phyloP scores from a whole-genome alignment of 2,797 vertebrate genomes.

The Tiaroga cobitis region DNA sequence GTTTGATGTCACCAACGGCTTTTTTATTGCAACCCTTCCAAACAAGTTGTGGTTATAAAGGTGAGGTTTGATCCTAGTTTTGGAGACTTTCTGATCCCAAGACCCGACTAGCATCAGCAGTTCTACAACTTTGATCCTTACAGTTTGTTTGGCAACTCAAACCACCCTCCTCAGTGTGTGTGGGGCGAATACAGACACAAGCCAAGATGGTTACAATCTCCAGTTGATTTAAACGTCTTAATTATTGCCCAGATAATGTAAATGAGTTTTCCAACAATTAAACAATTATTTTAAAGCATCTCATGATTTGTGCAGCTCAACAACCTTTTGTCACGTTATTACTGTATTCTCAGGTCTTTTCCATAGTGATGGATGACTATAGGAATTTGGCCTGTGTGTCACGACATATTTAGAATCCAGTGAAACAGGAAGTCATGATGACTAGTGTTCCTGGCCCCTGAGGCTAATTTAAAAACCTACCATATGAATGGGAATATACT shows the following conservation, averaged over 20 bases:
- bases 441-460: too few species aligned
- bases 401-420: background rate
- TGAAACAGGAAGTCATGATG: background rate
- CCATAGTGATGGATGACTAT: background rate
- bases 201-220: background rate
- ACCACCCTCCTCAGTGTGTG: background rate
- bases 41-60: background rate
- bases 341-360: background rate
- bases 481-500: background rate
- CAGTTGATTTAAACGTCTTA: background rate
- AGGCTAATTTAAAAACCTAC: background rate
- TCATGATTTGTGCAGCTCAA: too few species aligned
- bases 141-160: background rate
- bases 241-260: background rate
- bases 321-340: background rate
- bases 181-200: background rate
- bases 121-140: background rate
- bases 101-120: background rate
- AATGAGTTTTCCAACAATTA: background rate
- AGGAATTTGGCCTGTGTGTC: background rate
- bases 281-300: background rate
- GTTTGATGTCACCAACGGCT: background rate
- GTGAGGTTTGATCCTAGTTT: background rate
- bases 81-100: background rate
- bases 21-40: background rate